phyloP scores from a whole-genome alignment of 2,888 invertebrate genomes.

The Pardosa pseudoannulata region DNA sequence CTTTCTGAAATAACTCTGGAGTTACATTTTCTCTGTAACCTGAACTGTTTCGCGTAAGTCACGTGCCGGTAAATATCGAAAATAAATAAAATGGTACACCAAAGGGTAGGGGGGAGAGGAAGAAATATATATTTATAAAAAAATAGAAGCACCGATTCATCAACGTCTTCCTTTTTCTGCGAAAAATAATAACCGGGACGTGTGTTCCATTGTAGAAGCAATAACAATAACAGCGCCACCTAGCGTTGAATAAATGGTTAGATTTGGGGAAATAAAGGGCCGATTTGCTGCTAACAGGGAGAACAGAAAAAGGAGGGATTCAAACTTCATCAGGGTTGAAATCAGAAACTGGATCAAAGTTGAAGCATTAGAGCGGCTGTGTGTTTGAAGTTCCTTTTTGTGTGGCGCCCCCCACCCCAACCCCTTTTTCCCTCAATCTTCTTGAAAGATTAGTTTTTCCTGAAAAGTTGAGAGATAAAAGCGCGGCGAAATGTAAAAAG shows the following conservation, averaged over 20 bases:
- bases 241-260: background rate
- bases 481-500: background rate
- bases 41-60: too few relatives aligned
- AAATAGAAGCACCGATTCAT: too few relatives aligned
- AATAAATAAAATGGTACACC: too few relatives aligned
- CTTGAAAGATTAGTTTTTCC: background rate
- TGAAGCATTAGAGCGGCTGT: background rate
- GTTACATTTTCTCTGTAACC: too few relatives aligned
- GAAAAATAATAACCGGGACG: too few relatives aligned
- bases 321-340: constrained; percentile 60
- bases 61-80: too few relatives aligned
- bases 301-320: background rate
- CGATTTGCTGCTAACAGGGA: constrained; percentile 33
- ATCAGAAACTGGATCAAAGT: constrained; percentile 46
- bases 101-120: too few relatives aligned
- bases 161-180: too few relatives aligned
- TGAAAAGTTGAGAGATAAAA: background rate
- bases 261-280: constrained; percentile 33
- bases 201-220: background rate
- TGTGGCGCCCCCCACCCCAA: too few relatives aligned
- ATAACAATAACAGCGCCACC: background rate
- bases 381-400: background rate
- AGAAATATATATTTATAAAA: too few relatives aligned
- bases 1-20: too few relatives aligned
- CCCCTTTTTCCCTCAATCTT: background rate